phyloP scores from a whole-genome alignment of 2,888 invertebrate species.

The Hirudinaria manillensis region DNA sequence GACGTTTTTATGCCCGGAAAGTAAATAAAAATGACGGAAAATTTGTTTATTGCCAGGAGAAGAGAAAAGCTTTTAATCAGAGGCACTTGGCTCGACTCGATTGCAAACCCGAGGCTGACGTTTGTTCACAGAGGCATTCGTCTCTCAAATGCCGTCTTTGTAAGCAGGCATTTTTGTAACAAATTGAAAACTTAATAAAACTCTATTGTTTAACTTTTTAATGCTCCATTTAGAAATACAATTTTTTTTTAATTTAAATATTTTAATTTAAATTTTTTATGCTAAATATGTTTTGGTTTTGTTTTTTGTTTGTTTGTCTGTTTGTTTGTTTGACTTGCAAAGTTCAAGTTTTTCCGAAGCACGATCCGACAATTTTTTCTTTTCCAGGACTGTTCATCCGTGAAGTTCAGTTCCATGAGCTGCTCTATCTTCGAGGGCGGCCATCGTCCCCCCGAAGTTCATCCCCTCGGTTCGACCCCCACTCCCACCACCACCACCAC shows the following conservation, averaged over 20 bases:
- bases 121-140: slow-evolving; percentile 79
- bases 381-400: neutral
- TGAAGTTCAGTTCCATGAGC: neutral
- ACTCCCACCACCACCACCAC: neutral
- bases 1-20: neutral
- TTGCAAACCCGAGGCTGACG: slow-evolving; percentile 81
- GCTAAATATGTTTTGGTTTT: too few relatives aligned
- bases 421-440: neutral
- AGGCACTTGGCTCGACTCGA: slow-evolving; percentile 34
- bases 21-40: neutral
- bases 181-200: too few relatives aligned
- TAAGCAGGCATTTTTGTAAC: neutral
- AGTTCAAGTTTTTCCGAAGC: too few relatives aligned
- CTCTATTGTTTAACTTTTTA: too few relatives aligned
- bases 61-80: slow-evolving; percentile 67
- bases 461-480: neutral
- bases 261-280: too few relatives aligned
- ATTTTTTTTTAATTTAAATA: too few relatives aligned
- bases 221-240: too few relatives aligned
- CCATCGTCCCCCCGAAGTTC: neutral
- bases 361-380: too few relatives aligned
- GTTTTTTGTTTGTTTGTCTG: too few relatives aligned
- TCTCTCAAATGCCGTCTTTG: slow-evolving; percentile 61
- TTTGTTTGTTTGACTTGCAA: too few relatives aligned
- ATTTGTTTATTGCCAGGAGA: slow-evolving; percentile 57